phyloP scores from a whole-genome alignment of 2,797 vertebrate species.

The Lacerta viridis region DNA sequence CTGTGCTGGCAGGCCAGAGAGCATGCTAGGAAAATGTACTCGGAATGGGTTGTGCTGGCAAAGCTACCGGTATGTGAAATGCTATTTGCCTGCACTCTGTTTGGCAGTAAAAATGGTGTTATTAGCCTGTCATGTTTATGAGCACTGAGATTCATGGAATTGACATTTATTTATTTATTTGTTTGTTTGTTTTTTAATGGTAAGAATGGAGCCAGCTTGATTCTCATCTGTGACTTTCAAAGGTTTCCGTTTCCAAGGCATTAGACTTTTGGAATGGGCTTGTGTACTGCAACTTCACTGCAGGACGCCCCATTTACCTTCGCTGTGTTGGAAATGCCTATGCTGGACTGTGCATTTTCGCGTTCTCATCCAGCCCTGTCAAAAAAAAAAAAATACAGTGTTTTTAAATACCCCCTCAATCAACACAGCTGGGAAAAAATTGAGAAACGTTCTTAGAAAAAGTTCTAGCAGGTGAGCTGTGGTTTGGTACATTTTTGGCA shows the following conservation, averaged over 20 bases:
- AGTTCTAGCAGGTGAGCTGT: slow-evolving; percentile 33
- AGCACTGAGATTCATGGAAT: slow-evolving; percentile 47
- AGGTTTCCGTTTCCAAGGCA: slow-evolving; percentile 28
- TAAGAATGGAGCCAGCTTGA: background rate
- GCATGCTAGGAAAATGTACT: accelerated
- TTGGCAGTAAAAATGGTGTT: slow-evolving; percentile 45
- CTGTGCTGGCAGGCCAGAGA: accelerated
- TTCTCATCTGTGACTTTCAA: background rate
- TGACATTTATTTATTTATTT: slow-evolving; percentile 49
- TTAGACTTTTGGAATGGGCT: background rate
- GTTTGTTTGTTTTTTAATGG: slow-evolving; percentile 2
- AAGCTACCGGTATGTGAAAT: background rate
- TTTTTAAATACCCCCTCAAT: background rate
- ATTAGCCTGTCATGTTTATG: slow-evolving; percentile 50
- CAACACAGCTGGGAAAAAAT: background rate
- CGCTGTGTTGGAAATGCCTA: background rate
- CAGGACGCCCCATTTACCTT: accelerated
- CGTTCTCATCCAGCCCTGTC: background rate
- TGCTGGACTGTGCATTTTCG: accelerated
- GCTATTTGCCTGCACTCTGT: slow-evolving; percentile 35
- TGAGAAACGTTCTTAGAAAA: background rate
- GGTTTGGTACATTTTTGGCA: background rate
- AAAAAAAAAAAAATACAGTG: background rate
- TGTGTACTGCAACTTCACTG: background rate
- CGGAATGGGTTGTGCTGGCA: background rate